phyloP scores from a whole-genome alignment of 2,113 vertebrate species.

The Apeltes quadracus region DNA sequence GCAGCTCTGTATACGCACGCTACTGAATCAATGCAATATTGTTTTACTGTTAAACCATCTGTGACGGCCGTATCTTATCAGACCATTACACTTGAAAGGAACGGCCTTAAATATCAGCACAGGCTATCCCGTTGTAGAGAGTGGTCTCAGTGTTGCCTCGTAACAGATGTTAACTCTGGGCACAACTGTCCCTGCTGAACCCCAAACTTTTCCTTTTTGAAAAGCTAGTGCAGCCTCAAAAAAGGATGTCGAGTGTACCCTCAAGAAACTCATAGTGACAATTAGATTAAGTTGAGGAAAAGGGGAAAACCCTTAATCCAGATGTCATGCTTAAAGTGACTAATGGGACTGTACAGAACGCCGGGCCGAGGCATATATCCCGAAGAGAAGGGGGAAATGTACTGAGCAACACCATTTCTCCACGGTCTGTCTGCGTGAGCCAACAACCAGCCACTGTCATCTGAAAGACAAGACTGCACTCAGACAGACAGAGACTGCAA shows the following conservation, averaged over 20 bases:
- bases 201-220: conserved; percentile 49
- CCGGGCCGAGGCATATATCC: conserved; percentile 41
- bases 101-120: conserved; percentile 26
- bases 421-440: conserved; percentile 38
- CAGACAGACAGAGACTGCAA: conserved; percentile 7
- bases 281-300: conserved; percentile 42
- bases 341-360: conserved; percentile 46
- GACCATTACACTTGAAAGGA: conserved; percentile 50
- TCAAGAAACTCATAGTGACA: conserved; percentile 46
- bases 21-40: conserved; percentile 26
- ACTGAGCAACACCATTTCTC: conserved; percentile 38
- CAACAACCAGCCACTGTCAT: conserved; percentile 44
- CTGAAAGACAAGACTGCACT: conserved; percentile 50
- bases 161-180: conserved; percentile 52
- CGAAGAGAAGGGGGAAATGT: conserved; percentile 39
- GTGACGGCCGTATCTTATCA: conserved; percentile 37
- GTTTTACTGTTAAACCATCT: conserved; percentile 38
- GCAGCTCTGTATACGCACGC: conserved; percentile 21
- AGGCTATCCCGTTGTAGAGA: conserved; percentile 34
- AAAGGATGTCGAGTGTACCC: conserved; percentile 35
- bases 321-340: conserved; percentile 67
- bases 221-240: conserved; percentile 54
- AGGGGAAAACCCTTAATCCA: conserved; percentile 51
- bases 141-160: conserved; percentile 27
- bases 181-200: conserved; percentile 48